Conservation (phyloP, 2,113 vertebrate genomes). For the Tetrax tetrax region DNA sequence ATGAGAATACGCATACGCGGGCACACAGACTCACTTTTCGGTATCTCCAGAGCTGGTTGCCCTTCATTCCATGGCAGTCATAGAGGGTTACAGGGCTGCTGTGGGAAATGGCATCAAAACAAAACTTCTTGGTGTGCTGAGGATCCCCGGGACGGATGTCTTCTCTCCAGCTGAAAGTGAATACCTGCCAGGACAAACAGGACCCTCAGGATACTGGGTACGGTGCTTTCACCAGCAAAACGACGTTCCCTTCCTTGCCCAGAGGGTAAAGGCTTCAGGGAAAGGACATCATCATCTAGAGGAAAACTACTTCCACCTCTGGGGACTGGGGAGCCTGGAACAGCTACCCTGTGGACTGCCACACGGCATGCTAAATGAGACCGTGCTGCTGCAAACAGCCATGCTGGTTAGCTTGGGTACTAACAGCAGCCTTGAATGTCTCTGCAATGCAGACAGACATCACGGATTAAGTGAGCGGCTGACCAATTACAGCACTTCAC, state of each 20-base stretch:
- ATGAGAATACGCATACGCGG: fast-evolving
- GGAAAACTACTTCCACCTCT: neutral
- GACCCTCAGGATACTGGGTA: neutral
- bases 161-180: constrained; percentile 96
- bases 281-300: neutral
- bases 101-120: constrained; percentile 92
- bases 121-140: constrained; percentile 93
- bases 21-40: constrained; percentile 78
- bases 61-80: constrained; percentile 97
- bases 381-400: constrained; percentile 14
- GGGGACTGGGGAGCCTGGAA: neutral
- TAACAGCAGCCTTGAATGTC: neutral
- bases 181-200: constrained; percentile 80
- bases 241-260: neutral
- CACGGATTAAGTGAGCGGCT: constrained; percentile 42
- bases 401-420: constrained; percentile 17
- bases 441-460: constrained; percentile 64
- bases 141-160: constrained; percentile 94
- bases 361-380: neutral
- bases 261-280: neutral
- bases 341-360: neutral
- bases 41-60: constrained; percentile 98
- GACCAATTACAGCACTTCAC: constrained; percentile 45
- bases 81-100: constrained; percentile 93
- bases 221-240: neutral